These are phyloP conservation scores for Lacerta agilis DNA, from an alignment of 2,797 vertebrate genomes.

Conservation along the genomic window DNA sequence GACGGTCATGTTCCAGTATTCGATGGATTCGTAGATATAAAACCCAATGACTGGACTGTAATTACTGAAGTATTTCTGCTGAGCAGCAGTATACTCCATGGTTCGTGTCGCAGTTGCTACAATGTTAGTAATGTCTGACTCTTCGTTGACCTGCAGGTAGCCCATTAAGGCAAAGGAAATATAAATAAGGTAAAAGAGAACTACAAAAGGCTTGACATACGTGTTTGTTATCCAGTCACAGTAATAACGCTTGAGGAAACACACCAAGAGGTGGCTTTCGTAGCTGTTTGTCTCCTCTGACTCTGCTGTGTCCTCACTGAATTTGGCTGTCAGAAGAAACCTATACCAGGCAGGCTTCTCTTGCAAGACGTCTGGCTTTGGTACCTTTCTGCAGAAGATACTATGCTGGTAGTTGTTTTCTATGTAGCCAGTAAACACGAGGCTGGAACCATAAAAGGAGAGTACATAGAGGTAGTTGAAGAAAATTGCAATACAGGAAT, in stretches of 20 bases:
- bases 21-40: conserved; percentile 98
- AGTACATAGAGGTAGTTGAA: conserved; percentile 98
- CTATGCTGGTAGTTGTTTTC: conserved; percentile 98
- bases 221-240: conserved; percentile 99
- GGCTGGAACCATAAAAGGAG: conserved; percentile 97
- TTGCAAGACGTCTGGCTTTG: conserved; percentile 91
- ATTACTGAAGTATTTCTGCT: conserved; percentile 97
- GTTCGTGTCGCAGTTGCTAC: conserved; percentile 96
- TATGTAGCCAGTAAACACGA: conserved; percentile 98
- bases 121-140: conserved; percentile 94
- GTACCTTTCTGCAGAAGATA: conserved; percentile 95
- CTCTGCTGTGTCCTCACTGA: conserved; percentile 88
- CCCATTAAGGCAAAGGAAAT: conserved; percentile 99
- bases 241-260: conserved; percentile 96
- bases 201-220: conserved; percentile 98
- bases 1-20: conserved; percentile 97
- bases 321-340: conserved; percentile 95
- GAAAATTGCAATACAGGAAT: conserved; percentile 91
- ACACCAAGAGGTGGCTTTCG: conserved; percentile 94
- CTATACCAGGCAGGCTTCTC: conserved; percentile 96
- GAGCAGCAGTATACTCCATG: conserved; percentile 92
- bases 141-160: conserved; percentile 95
- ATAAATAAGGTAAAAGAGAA: conserved; percentile 98
- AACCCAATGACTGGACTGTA: conserved; percentile 98
- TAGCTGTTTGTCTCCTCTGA: conserved; percentile 87